phyloP scores from a whole-genome alignment of 2,113 vertebrate species.

The Aptenodytes forsteri region DNA sequence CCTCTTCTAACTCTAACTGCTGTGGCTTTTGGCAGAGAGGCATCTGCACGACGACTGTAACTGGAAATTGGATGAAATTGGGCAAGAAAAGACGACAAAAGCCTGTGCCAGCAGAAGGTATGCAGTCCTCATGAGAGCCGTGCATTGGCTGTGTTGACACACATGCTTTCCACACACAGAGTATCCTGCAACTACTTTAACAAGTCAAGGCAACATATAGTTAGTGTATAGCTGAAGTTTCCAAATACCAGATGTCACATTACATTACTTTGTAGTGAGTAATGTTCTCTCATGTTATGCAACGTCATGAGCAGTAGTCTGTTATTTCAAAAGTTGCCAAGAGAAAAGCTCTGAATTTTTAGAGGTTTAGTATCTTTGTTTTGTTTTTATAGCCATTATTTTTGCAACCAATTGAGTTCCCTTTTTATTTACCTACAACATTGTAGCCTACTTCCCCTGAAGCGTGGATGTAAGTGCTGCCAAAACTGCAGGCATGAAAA shows the following conservation, averaged over 20 bases:
- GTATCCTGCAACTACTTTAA: neutral
- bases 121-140: neutral
- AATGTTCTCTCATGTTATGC: neutral
- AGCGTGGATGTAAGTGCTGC: neutral
- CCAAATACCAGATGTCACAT: slow-evolving; percentile 15
- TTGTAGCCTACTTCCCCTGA: neutral
- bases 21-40: neutral
- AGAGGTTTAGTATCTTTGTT: neutral
- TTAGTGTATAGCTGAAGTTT: neutral
- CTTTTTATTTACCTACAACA: neutral
- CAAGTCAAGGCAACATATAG: slow-evolving; percentile 5
- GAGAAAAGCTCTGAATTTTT: neutral
- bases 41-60: neutral
- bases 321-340: neutral
- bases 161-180: rapidly evolving
- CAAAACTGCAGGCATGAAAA: neutral
- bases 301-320: neutral
- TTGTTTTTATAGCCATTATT: neutral
- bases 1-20: neutral
- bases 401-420: neutral
- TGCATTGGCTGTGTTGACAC: neutral
- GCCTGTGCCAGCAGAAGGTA: neutral
- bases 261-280: neutral
- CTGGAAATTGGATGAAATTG: neutral
- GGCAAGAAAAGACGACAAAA: neutral